These are phyloP conservation scores for Leucoma salicis DNA, from an alignment of 2,888 invertebrate genomes.

Conservation along the genomic window DNA sequence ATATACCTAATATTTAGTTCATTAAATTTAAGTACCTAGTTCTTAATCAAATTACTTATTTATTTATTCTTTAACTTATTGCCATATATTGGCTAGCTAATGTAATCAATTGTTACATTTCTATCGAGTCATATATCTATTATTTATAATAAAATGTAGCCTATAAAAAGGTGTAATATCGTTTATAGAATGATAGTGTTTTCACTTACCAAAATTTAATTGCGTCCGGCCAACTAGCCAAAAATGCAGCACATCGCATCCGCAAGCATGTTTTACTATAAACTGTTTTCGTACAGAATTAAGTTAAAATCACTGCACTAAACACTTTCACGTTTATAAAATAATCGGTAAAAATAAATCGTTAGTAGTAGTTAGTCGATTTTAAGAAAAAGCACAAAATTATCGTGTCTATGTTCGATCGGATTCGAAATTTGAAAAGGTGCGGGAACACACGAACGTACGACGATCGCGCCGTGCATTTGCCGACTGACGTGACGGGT, in stretches of 20 bases:
- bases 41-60: too few species aligned
- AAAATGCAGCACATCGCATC: constrained; percentile 24
- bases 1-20: too few species aligned
- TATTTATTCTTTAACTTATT: too few species aligned
- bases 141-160: too few species aligned
- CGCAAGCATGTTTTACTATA: constrained; percentile 26
- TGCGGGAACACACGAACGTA: constrained; percentile 47
- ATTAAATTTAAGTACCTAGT: too few species aligned
- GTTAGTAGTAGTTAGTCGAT: constrained; percentile 15
- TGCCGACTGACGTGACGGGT: constrained; percentile 43
- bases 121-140: too few species aligned
- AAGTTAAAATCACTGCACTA: constrained; percentile 31
- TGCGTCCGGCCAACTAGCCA: constrained; percentile 22
- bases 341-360: constrained; percentile 18
- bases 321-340: constrained; percentile 25
- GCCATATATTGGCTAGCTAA: too few species aligned
- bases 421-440: constrained; percentile 42
- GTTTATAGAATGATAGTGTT: too few species aligned
- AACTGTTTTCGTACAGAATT: constrained; percentile 10
- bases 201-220: constrained; percentile 29
- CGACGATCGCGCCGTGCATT: constrained; percentile 45
- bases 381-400: constrained; percentile 21
- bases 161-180: too few species aligned
- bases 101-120: too few species aligned
- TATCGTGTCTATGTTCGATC: constrained; percentile 48